Conservation (phyloP, 2,113 vertebrate genomes). For the Oryzias melastigma region DNA sequence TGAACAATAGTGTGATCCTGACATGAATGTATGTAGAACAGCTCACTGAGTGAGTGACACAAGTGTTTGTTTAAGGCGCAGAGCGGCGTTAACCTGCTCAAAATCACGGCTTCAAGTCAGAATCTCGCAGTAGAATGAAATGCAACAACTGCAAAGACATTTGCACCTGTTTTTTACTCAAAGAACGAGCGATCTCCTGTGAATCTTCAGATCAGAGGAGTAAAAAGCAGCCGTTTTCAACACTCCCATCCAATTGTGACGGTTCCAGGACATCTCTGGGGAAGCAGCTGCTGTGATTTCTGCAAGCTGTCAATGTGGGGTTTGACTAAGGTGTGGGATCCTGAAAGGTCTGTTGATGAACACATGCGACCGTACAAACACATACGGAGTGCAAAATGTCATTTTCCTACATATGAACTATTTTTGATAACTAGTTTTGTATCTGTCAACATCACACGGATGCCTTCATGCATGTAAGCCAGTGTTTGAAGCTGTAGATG, state of each 20-base stretch:
- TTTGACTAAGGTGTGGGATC: no score
- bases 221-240: no score
- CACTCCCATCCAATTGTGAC: no score
- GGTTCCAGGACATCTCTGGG: no score
- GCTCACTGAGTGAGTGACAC: neutral
- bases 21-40: slow-evolving; percentile 20
- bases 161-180: neutral
- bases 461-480: no score
- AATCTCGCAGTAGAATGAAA: neutral
- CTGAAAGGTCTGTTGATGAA: no score
- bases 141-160: neutral
- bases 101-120: neutral
- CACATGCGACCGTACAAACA: no score
- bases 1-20: slow-evolving; percentile 2
- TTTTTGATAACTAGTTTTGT: neutral
- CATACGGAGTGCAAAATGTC: neutral
- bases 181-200: neutral
- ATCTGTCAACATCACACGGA: neutral
- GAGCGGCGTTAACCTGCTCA: neutral
- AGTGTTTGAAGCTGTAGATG: no score
- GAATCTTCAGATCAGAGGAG: neutral
- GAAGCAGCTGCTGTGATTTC: no score
- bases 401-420: neutral
- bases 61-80: neutral
- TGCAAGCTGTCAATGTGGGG: no score